Percentiles rank a stretch among this genome's conserved stretches.
Conservation (phyloP, 2,113 vertebrate genomes). For the Corythaixoides concolor region DNA sequence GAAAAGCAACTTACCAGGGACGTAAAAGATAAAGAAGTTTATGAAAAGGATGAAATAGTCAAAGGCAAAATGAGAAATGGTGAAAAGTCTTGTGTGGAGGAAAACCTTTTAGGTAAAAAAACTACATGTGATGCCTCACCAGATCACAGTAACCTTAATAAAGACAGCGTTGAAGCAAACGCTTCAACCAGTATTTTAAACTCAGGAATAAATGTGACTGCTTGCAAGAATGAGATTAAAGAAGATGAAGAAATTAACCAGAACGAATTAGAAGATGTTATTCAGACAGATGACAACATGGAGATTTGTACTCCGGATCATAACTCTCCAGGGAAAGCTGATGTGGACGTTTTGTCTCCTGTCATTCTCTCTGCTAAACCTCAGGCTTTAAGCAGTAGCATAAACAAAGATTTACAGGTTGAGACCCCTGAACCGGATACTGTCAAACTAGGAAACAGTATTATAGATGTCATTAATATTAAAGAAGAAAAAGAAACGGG, state of each 20-base stretch:
- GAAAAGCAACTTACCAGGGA: conserved; percentile 40
- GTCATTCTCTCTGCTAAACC: conserved; percentile 9
- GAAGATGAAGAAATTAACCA: conserved; percentile 35
- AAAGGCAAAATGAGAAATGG: neutral
- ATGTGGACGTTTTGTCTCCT: conserved; percentile 56
- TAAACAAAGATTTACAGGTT: neutral
- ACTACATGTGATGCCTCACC: neutral
- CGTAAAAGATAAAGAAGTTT: conserved; percentile 10
- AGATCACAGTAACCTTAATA: neutral
- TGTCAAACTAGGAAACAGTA: neutral
- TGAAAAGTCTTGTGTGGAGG: neutral
- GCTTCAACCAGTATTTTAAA: conserved; percentile 17
- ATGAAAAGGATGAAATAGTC: conserved; percentile 16
- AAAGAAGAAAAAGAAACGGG: neutral
- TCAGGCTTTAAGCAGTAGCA: neutral
- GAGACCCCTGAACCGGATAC: conserved; percentile 18
- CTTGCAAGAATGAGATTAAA: conserved; percentile 39
- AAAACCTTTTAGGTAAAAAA: neutral
- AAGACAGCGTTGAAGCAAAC: conserved; percentile 28
- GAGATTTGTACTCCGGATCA: conserved; percentile 89
- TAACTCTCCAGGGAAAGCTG: conserved; percentile 65
- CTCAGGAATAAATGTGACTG: conserved; percentile 30
- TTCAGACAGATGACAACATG: conserved; percentile 85
- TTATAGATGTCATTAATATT: neutral
- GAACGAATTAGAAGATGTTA: conserved; percentile 48